phyloP scores from a whole-genome alignment of 2,888 invertebrate genomes.

The Portevinia maculata region DNA sequence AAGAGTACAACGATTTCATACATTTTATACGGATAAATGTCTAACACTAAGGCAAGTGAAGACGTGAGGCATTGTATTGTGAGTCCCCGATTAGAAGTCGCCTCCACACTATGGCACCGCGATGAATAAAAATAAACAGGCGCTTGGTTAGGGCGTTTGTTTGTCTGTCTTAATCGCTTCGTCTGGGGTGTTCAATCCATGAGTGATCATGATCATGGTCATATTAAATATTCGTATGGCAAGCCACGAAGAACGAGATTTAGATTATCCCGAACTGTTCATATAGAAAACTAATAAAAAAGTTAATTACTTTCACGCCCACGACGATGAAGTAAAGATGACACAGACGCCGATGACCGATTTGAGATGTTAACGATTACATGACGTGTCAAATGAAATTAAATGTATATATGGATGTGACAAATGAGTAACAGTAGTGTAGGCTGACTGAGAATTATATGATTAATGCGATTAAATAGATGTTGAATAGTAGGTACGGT shows the following conservation, averaged over 20 bases:
- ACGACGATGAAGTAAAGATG: conserved; percentile 26
- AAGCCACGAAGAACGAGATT: conserved; percentile 8
- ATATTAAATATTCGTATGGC: conserved; percentile 36
- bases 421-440: not conserved
- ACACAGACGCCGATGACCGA: conserved; percentile 54
- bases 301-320: conserved; percentile 46
- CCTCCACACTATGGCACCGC: conserved; percentile 35
- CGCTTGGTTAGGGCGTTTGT: conserved; percentile 1
- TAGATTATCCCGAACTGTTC: conserved; percentile 16
- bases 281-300: conserved; percentile 3
- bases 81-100: conserved; percentile 13
- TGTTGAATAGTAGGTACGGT: no score
- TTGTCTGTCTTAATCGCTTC: conserved; percentile 17
- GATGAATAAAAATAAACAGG: conserved; percentile 2
- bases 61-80: conserved; percentile 1
- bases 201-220: conserved; percentile 32
- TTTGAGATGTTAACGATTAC: conserved; percentile 6
- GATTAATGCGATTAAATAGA: not conserved
- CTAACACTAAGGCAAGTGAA: not conserved
- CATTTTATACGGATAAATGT: conserved; percentile 6
- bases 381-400: conserved; percentile 18
- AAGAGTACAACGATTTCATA: conserved; percentile 4
- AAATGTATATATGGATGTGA: not conserved
- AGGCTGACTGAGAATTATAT: not conserved
- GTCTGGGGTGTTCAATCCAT: conserved; percentile 11